Evolutionary conservation across 2,888 invertebrate genomes (phyloP).

Genomic region (Bembecia ichneumoniformis): DNA sequence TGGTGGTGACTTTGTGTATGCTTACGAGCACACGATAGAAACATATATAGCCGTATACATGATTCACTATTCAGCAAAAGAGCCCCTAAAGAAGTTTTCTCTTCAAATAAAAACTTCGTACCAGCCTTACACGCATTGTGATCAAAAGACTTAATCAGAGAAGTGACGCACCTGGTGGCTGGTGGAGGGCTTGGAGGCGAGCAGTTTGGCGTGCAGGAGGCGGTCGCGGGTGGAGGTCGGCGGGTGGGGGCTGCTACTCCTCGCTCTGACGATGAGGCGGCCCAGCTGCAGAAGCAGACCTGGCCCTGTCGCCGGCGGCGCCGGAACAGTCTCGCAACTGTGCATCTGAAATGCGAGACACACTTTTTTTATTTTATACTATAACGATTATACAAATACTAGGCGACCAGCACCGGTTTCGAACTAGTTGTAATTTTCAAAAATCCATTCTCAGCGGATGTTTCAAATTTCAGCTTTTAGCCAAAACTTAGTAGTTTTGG

Average conservation of each 20-base stretch:
- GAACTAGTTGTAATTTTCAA: no score
- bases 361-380: no score
- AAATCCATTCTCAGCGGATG: no score
- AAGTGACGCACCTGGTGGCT: conserved; percentile 37
- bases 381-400: no score
- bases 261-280: conserved; percentile 74
- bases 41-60: no score
- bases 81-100: not conserved
- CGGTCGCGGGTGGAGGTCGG: conserved; percentile 24
- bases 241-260: conserved; percentile 59
- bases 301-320: conserved; percentile 46
- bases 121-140: no score
- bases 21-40: no score
- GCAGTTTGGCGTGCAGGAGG: conserved; percentile 35
- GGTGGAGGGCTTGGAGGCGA: conserved; percentile 37
- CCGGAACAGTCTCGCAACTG: conserved; percentile 51
- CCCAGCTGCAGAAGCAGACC: conserved; percentile 74
- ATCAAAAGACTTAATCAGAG: not conserved
- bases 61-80: no score
- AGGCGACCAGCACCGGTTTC: no score
- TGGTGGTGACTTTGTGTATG: no score
- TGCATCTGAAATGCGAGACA: conserved; percentile 48
- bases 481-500: no score
- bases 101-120: not conserved
- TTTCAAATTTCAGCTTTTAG: no score